phyloP scores from a whole-genome alignment of 2,888 invertebrate genomes.

The Onthophagus sagittarius region DNA sequence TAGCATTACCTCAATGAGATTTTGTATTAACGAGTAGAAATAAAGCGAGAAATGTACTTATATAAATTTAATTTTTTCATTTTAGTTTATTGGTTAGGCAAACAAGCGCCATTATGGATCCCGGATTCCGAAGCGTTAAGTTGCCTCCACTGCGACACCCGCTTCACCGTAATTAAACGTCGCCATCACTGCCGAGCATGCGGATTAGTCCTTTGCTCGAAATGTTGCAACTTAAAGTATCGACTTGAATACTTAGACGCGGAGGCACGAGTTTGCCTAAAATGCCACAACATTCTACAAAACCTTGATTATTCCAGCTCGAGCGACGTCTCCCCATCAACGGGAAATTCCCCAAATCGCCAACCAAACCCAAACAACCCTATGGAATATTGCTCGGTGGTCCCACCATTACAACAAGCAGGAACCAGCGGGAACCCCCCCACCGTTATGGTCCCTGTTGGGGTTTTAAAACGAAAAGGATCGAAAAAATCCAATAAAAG shows the following conservation, averaged over 20 bases:
- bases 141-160: slow-evolving; percentile 78
- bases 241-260: slow-evolving; percentile 68
- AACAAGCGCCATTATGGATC: slow-evolving; percentile 80
- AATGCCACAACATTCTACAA: slow-evolving; percentile 60
- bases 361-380: slow-evolving; percentile 82
- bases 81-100: slow-evolving; percentile 55
- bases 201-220: slow-evolving; percentile 75
- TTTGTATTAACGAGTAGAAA: no score
- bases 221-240: slow-evolving; percentile 71
- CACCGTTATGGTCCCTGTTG: slow-evolving; percentile 81
- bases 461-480: slow-evolving; percentile 72
- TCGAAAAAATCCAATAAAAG: slow-evolving; percentile 61
- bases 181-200: slow-evolving; percentile 87
- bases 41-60: no score
- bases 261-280: slow-evolving; percentile 75
- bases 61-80: background rate
- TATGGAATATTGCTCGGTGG: slow-evolving; percentile 80
- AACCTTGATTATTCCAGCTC: slow-evolving; percentile 31
- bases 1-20: no score
- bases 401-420: slow-evolving; percentile 73
- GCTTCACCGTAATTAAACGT: slow-evolving; percentile 77
- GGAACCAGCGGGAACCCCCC: slow-evolving; percentile 55
- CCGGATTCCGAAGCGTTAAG: slow-evolving; percentile 76
- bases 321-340: slow-evolving; percentile 36
- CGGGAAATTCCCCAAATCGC: slow-evolving; percentile 34